phyloP scores from a whole-genome alignment of 2,113 vertebrate genomes.

The Forbesichthys agassizii region DNA sequence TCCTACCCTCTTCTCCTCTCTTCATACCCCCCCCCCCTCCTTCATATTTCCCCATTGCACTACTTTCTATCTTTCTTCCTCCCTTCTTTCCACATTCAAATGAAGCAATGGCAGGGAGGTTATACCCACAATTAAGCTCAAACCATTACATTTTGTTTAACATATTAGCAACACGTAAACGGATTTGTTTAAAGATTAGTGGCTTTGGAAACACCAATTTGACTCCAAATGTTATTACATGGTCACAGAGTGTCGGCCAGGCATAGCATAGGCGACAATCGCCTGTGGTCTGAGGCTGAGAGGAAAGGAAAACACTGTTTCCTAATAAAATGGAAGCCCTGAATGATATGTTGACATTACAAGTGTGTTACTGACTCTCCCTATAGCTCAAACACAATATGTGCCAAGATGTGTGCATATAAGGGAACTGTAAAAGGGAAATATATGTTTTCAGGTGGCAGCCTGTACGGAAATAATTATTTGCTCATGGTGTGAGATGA shows the following conservation, averaged over 20 bases:
- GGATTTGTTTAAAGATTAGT: slow-evolving; percentile 76
- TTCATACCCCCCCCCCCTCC: neutral
- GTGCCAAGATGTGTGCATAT: slow-evolving; percentile 13
- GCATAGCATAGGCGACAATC: slow-evolving; percentile 57
- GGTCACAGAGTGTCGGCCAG: slow-evolving; percentile 60
- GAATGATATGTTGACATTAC: slow-evolving; percentile 30
- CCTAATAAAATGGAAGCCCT: neutral
- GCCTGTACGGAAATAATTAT: slow-evolving; percentile 2
- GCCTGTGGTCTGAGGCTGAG: slow-evolving; percentile 64
- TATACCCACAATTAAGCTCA: slow-evolving; percentile 55
- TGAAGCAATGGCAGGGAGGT: slow-evolving; percentile 26
- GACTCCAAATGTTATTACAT: slow-evolving; percentile 63
- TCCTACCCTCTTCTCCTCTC: neutral
- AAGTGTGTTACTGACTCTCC: slow-evolving; percentile 40
- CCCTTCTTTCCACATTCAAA: slow-evolving; percentile 10
- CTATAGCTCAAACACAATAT: slow-evolving; percentile 21
- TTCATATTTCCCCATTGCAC: neutral
- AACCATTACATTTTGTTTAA: slow-evolving; percentile 58
- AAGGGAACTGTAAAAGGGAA: slow-evolving; percentile 6
- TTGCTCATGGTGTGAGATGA: slow-evolving; percentile 5
- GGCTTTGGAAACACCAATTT: slow-evolving; percentile 70
- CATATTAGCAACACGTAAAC: slow-evolving; percentile 75
- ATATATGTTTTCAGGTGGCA: slow-evolving; percentile 13
- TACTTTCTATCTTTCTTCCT: neutral
- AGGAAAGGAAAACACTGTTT: slow-evolving; percentile 6